Evolutionary conservation across 2,888 invertebrate genomes (phyloP).

Genomic region (Dione juno): DNA sequence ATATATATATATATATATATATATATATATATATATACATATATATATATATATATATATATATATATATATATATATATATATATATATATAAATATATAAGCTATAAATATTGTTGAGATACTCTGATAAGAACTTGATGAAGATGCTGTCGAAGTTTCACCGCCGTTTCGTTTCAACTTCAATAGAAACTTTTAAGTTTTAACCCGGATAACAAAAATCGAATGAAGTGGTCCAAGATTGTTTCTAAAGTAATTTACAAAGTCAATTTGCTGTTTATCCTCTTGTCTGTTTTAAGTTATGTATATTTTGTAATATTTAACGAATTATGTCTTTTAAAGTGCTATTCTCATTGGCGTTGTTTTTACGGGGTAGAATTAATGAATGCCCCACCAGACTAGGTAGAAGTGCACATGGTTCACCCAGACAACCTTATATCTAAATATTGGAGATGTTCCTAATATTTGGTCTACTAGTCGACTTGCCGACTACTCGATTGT

Average conservation of each 20-base stretch:
- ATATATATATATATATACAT: too few relatives aligned
- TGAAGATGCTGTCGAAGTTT: conserved; percentile 8
- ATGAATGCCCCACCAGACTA: too few relatives aligned
- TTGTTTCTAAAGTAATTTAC: conserved; percentile 20
- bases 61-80: too few relatives aligned
- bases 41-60: too few relatives aligned
- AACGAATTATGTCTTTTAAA: background rate
- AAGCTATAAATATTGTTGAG: conserved; percentile 1
- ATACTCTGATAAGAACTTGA: conserved; percentile 6
- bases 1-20: too few relatives aligned
- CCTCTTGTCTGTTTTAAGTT: background rate
- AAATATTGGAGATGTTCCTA: too few relatives aligned
- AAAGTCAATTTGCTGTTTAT: conserved; percentile 7
- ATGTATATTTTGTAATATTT: background rate
- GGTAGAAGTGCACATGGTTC: too few relatives aligned
- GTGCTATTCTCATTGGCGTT: background rate
- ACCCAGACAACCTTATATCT: too few relatives aligned
- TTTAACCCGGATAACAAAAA: conserved; percentile 22
- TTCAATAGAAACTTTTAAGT: conserved; percentile 15
- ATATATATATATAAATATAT: too few relatives aligned
- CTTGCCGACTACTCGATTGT: too few relatives aligned
- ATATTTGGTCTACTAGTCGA: too few relatives aligned
- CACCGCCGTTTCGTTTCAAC: conserved; percentile 8
- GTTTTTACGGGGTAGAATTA: too few relatives aligned
- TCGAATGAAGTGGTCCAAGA: conserved; percentile 18